These are phyloP conservation scores for Drosophila stalkeri DNA, from an alignment of 2,888 invertebrate species.

Conservation along the genomic window DNA sequence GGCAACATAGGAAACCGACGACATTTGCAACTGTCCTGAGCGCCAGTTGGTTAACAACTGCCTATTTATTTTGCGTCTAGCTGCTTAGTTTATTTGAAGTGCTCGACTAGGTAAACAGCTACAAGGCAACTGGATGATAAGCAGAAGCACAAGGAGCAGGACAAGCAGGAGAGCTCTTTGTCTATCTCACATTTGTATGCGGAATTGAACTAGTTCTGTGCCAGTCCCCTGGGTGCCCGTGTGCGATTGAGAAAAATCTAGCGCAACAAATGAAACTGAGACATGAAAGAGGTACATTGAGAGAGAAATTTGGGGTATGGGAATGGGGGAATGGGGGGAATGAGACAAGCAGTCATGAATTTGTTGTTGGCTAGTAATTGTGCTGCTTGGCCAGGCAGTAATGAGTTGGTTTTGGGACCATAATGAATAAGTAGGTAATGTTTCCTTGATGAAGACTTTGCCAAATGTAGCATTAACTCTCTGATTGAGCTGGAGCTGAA, in stretches of 20 bases:
- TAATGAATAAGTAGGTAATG: constrained; percentile 52
- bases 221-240: constrained; percentile 49
- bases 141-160: not conserved
- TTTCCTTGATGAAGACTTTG: constrained; percentile 40
- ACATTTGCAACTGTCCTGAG: constrained; percentile 78
- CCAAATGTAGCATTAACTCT: constrained; percentile 60
- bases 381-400: constrained; percentile 39
- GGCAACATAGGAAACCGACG: constrained; percentile 58
- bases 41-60: constrained; percentile 31
- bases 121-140: constrained; percentile 8
- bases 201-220: constrained; percentile 69
- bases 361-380: constrained; percentile 45
- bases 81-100: constrained; percentile 67
- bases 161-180: constrained; percentile 23
- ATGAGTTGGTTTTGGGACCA: constrained; percentile 46
- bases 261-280: constrained; percentile 79
- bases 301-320: constrained; percentile 4
- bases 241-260: constrained; percentile 79
- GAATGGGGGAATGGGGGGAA: not conserved
- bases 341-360: constrained; percentile 34
- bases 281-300: constrained; percentile 55
- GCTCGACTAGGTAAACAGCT: constrained; percentile 51
- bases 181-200: constrained; percentile 56
- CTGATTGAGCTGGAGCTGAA: constrained; percentile 41
- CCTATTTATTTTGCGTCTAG: constrained; percentile 68